These are phyloP conservation scores for Alcedo atthis DNA, from an alignment of 2,797 vertebrate species.

Conservation along the genomic window DNA sequence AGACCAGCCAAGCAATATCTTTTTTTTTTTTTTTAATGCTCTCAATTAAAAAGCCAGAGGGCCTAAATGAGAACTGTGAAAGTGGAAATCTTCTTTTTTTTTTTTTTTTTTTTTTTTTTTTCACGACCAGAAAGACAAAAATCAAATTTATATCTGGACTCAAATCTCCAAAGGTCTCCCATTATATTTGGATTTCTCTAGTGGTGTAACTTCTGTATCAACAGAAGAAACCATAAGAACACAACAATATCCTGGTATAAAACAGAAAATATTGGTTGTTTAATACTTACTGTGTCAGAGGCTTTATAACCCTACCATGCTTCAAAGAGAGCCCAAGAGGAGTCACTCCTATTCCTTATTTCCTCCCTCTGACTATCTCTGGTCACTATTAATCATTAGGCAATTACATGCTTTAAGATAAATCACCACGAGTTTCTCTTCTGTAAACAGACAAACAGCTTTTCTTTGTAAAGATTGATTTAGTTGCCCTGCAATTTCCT, in stretches of 20 bases:
- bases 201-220: not conserved
- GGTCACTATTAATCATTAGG: conserved; percentile 64
- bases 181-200: not conserved
- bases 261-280: not conserved
- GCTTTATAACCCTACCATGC: not conserved
- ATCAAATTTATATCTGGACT: fast-evolving
- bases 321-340: not conserved
- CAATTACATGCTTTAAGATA: conserved; percentile 59
- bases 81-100: not conserved
- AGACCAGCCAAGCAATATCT: not conserved
- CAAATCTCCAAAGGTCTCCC: not conserved
- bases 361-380: not conserved
- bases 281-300: not conserved
- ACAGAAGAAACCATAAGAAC: not conserved
- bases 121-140: not conserved
- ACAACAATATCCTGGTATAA: not conserved
- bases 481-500: conserved; percentile 61
- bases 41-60: not conserved
- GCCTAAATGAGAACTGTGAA: not conserved
- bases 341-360: conserved; percentile 30
- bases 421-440: conserved; percentile 55
- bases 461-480: conserved; percentile 65
- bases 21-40: not conserved
- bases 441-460: conserved; percentile 68
- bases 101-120: not conserved